Conservation (phyloP, 2,113 vertebrate species). For the cattle (Bos taurus) region ARS-UCD2.0 NC_037334.1:38172001-38172500, state of each 20-base stretch:
- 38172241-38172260: neutral
- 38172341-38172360: neutral
- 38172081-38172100: neutral
- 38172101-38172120: neutral
- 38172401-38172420: neutral
- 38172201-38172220: too few relatives aligned
- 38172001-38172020: neutral
- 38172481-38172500: neutral
- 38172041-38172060: neutral
- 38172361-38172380: neutral
- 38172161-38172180: neutral
- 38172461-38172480: neutral
- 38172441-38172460: neutral
- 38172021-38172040: neutral
- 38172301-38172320: neutral
- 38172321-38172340: neutral
- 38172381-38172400: neutral
- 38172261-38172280: neutral
- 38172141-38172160: neutral
- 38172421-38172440: neutral
- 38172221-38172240: neutral
- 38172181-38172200: neutral
- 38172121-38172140: neutral
- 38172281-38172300: fast-evolving
- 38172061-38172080: neutral